phyloP scores from a whole-genome alignment of 1,140 invertebrate species.

The Plodia interpunctella region DNA sequence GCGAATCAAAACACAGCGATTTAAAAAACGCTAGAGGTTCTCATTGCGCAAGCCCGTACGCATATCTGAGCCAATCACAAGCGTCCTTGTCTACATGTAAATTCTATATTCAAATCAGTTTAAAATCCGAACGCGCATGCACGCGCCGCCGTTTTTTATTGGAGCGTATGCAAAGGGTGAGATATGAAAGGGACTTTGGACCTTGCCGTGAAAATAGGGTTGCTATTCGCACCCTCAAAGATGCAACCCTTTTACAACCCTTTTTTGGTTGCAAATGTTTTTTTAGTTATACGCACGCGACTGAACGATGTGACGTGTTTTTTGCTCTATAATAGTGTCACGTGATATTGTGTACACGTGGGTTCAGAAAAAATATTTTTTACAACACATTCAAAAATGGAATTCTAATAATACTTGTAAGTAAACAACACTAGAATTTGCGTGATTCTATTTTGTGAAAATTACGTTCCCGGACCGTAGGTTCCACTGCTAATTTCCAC shows the following conservation, averaged over 20 bases:
- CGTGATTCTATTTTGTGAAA: no score
- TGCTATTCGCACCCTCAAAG: conserved; percentile 24
- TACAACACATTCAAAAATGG: no score
- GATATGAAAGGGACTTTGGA: conserved; percentile 25
- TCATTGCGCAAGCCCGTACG: conserved; percentile 52
- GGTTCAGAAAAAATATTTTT: background rate
- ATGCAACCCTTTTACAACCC: conserved; percentile 60
- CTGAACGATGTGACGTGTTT: conserved; percentile 37
- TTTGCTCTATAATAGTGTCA: conserved; percentile 18
- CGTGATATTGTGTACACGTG: background rate
- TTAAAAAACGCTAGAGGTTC: conserved; percentile 33
- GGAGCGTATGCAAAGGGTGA: conserved; percentile 48
- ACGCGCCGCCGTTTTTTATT: conserved; percentile 60
- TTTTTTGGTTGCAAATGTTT: conserved; percentile 62
- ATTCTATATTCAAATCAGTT: conserved; percentile 73
- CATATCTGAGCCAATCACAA: conserved; percentile 52
- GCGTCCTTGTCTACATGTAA: conserved; percentile 47
- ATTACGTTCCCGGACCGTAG: no score
- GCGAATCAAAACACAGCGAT: conserved; percentile 53
- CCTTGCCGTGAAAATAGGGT: conserved; percentile 35
- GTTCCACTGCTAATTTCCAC: no score
- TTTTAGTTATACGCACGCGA: conserved; percentile 44
- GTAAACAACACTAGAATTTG: no score
- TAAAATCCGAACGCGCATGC: conserved; percentile 71
- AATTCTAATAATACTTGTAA: no score